phyloP scores from a whole-genome alignment of 2,797 vertebrate genomes.

The Benthosema pterotum region DNA sequence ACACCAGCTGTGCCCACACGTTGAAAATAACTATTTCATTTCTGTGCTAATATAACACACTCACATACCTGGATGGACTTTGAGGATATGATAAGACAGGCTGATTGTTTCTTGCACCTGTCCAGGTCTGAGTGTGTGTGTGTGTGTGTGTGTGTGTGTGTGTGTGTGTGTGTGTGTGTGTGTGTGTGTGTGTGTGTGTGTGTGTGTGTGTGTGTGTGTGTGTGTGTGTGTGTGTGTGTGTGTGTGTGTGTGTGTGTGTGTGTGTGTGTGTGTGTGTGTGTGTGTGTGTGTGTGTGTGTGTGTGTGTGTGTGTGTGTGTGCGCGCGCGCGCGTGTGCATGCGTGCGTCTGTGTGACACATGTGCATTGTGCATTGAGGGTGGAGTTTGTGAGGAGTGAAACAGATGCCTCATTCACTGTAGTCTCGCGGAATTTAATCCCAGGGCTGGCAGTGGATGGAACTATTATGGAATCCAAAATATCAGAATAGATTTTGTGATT shows the following conservation, averaged over 20 bases:
- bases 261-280: constrained; percentile 18
- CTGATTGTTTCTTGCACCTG: background rate
- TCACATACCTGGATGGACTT: constrained; percentile 19
- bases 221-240: constrained; percentile 1
- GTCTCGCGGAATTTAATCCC: constrained; percentile 30
- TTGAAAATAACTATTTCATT: constrained; percentile 30
- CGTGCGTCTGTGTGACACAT: background rate
- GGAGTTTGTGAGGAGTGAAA: constrained; percentile 19
- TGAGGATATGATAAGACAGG: constrained; percentile 25
- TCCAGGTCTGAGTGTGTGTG: background rate
- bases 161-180: background rate
- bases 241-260: constrained; percentile 1
- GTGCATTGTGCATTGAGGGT: constrained; percentile 22
- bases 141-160: background rate
- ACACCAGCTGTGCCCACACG: constrained; percentile 41
- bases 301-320: constrained; percentile 9
- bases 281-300: constrained; percentile 33
- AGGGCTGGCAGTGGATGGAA: constrained; percentile 22
- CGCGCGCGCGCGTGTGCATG: constrained; percentile 37
- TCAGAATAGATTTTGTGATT: constrained; percentile 48
- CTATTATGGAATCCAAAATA: constrained; percentile 33
- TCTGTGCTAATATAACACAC: constrained; percentile 22
- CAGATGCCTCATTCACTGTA: constrained; percentile 43
- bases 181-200: constrained; percentile 1
- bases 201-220: constrained; percentile 19